A percentile compares a stretch with the other conserved stretches of the same genome.
Conservation (phyloP, 2,113 vertebrate species). For the Eubucco bourcierii region DNA sequence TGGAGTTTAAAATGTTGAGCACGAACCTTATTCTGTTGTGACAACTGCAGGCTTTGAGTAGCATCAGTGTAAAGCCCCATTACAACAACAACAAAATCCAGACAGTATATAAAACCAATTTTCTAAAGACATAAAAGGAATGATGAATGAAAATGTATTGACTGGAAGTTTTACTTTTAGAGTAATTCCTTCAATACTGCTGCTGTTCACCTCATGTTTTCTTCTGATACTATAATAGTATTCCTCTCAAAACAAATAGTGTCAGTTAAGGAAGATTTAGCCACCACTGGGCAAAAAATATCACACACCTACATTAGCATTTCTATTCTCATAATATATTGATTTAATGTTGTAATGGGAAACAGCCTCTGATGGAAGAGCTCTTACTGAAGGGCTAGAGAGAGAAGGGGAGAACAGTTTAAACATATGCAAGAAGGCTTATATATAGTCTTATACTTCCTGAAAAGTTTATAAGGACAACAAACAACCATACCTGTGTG, state of each 20-base stretch:
- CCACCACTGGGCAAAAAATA: neutral
- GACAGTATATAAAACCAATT: neutral
- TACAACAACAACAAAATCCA: neutral
- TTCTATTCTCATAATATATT: neutral
- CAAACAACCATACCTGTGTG: neutral
- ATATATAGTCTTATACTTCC: neutral
- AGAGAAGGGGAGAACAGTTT: neutral
- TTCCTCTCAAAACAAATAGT: neutral
- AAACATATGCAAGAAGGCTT: neutral
- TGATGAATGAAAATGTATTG: neutral
- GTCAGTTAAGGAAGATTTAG: neutral
- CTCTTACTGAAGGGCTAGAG: neutral
- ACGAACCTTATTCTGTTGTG: neutral
- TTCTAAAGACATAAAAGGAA: neutral
- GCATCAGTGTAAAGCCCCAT: neutral
- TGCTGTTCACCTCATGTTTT: neutral
- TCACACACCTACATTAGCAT: neutral
- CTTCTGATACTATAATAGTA: neutral
- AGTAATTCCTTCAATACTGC: neutral
- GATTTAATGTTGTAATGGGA: neutral
- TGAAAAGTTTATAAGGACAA: neutral
- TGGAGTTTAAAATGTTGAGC: slow-evolving; percentile 26
- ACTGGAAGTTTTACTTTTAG: neutral
- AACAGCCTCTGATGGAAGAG: neutral
- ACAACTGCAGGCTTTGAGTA: neutral